Base-by-base conservation (phyloP, 1,140 invertebrate species). In the Campodea augens region DNA sequence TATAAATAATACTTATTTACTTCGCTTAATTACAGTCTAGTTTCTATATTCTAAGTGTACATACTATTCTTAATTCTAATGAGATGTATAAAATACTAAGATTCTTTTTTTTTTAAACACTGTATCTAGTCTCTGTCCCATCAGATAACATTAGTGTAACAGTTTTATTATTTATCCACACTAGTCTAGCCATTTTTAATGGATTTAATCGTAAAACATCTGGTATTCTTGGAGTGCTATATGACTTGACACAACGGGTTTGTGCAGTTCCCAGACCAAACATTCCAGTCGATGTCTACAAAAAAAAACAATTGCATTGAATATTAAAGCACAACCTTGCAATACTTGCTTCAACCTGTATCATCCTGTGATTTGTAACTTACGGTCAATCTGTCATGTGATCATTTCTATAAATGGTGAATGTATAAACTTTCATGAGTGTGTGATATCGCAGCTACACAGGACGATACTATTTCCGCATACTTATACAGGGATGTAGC, bases 81-180 rank as follows among this genome's bases (percentile, higher is more conserved):
- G n/a, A n/a, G n/a, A n/a, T n/a, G n/a, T n/a, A n/a, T n/a, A n/a
- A n/a, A n/a, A n/a, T n/a, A n/a, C n/a, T n/a, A n/a, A n/a, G n/a
- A n/a, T n/a, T n/a, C n/a, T n/a, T 21, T 13, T 5, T 25, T 42
- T 20, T 54, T 66, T 79, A 90, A 45, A 88, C 80, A 59, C 86
- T 89, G 60, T 87, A 91, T 37, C 85, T 70, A 24, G 84, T 88
- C 64, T 92, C 87, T 0, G 83, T 85, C 13, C 86, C 86, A 60
- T 93, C 87, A 5, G 86, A 82, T 48, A 95, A 67, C 78, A 93
- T 88, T 4, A 93, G 63, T 0, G 85, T 86, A 4, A 93, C 85
- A n/a, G 83, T 81, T 40, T 87, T 75, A 56, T 84, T 81, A 49
- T 82, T 87, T 24, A 89, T 86, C 90, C 90, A 96, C 3, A 91